phyloP scores from a whole-genome alignment of 2,888 invertebrate species.

The Drosophila paracracens region DNA sequence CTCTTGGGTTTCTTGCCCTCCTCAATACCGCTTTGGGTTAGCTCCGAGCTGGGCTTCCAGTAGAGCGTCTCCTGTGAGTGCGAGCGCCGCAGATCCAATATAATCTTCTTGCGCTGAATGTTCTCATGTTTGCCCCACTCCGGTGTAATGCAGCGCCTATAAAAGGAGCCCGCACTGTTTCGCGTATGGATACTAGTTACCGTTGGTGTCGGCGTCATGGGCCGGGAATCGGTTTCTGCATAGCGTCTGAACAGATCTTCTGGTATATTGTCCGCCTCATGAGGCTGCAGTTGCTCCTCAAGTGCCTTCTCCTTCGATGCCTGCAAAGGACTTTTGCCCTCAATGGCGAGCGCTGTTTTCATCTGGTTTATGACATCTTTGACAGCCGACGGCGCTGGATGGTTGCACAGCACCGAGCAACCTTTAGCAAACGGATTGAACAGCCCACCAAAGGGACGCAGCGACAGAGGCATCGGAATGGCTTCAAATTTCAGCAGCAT shows the following conservation, averaged over 20 bases:
- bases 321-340: slow-evolving; percentile 66
- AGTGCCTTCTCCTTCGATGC: slow-evolving; percentile 42
- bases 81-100: slow-evolving; percentile 88
- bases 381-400: slow-evolving; percentile 91
- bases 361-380: slow-evolving; percentile 90
- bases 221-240: slow-evolving; percentile 93
- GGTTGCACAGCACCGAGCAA: slow-evolving; percentile 94
- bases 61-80: slow-evolving; percentile 86
- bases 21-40: slow-evolving; percentile 82
- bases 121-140: slow-evolving; percentile 87
- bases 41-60: slow-evolving; percentile 85
- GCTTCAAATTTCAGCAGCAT: slow-evolving; percentile 86
- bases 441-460: slow-evolving; percentile 92
- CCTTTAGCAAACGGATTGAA: slow-evolving; percentile 93
- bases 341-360: slow-evolving; percentile 88
- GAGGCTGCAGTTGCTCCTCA: slow-evolving; percentile 41
- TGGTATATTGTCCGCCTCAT: slow-evolving; percentile 88
- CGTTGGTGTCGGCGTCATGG: slow-evolving; percentile 92
- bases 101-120: slow-evolving; percentile 88
- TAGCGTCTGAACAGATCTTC: slow-evolving; percentile 92
- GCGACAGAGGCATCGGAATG: slow-evolving; percentile 89
- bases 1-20: slow-evolving; percentile 79
- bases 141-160: slow-evolving; percentile 89
- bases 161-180: slow-evolving; percentile 87
- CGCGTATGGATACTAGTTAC: slow-evolving; percentile 90